Conservation (phyloP, 2,797 vertebrate species). For the Sebastes alutus region DNA sequence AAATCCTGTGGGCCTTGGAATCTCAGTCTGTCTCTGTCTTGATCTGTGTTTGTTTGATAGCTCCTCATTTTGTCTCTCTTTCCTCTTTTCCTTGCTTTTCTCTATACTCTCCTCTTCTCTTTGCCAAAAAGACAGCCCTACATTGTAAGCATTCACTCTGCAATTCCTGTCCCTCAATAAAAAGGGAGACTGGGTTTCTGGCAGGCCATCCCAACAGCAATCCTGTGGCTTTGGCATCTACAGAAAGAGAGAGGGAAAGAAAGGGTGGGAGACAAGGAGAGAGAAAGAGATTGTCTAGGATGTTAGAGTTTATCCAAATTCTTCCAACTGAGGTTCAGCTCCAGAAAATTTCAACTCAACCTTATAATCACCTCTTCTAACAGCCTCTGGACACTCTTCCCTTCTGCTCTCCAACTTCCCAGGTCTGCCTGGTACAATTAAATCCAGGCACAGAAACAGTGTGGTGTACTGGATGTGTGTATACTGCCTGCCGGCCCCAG, state of each 20-base stretch:
- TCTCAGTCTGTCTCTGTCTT: constrained; percentile 33
- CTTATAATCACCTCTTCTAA: constrained; percentile 70
- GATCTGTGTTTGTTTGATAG: constrained; percentile 32
- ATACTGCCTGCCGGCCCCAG: neutral
- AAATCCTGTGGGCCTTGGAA: constrained; percentile 44
- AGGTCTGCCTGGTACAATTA: constrained; percentile 11
- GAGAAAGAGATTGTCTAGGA: constrained; percentile 37
- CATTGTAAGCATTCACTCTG: constrained; percentile 44
- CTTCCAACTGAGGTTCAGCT: constrained; percentile 69
- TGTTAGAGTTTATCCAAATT: constrained; percentile 46
- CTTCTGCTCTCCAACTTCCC: constrained; percentile 16
- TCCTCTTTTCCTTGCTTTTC: neutral
- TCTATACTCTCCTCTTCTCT: neutral
- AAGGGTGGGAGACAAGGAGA: constrained; percentile 3
- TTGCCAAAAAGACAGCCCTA: constrained; percentile 14
- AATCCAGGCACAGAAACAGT: constrained; percentile 4
- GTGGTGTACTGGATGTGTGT: neutral
- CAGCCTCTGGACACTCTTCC: constrained; percentile 41
- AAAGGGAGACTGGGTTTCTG: constrained; percentile 60
- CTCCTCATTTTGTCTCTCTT: neutral
- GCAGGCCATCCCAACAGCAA: constrained; percentile 46
- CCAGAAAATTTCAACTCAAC: constrained; percentile 75
- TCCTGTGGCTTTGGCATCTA: constrained; percentile 68
- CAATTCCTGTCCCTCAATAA: constrained; percentile 55
- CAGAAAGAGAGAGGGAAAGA: constrained; percentile 29